phyloP scores from a whole-genome alignment of 2,888 invertebrate genomes.

The Bellardia bayeri region DNA sequence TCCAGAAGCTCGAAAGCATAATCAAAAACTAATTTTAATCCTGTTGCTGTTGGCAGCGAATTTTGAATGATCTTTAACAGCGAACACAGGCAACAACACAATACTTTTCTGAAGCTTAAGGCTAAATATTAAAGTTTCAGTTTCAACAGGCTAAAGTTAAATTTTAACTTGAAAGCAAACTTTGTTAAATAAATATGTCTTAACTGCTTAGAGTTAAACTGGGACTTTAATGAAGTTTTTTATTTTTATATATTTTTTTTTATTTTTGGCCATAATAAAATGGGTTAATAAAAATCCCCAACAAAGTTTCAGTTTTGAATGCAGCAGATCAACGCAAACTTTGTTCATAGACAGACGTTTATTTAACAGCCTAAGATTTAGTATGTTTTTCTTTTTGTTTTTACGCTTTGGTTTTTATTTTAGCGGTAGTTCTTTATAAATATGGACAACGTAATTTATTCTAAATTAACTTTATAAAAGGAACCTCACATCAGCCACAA shows the following conservation, averaged over 20 bases:
- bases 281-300: slow-evolving; percentile 55
- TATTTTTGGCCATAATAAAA: slow-evolving; percentile 57
- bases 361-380: slow-evolving; percentile 28
- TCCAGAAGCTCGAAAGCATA: slow-evolving; percentile 84
- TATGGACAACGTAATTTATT: slow-evolving; percentile 71
- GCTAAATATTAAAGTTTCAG: slow-evolving; percentile 23
- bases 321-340: not conserved
- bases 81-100: not conserved
- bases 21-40: slow-evolving; percentile 85
- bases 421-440: slow-evolving; percentile 64
- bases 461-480: slow-evolving; percentile 62
- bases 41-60: slow-evolving; percentile 81
- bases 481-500: slow-evolving; percentile 24
- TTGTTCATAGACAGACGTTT: slow-evolving; percentile 4
- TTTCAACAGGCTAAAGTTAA: slow-evolving; percentile 4
- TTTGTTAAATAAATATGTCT: not conserved
- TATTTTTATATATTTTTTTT: slow-evolving; percentile 5
- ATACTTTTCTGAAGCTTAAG: not conserved
- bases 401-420: not conserved
- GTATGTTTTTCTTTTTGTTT: not conserved
- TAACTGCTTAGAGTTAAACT: not conserved
- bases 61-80: slow-evolving; percentile 43
- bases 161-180: not conserved
- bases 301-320: slow-evolving; percentile 61
- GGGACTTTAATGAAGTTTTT: slow-evolving; percentile 28